Evolutionary conservation across 1,140 invertebrate species (phyloP), one percentile per base, ranked within the genome.

Genomic region (Caenorhabditis inopinata): DNA sequence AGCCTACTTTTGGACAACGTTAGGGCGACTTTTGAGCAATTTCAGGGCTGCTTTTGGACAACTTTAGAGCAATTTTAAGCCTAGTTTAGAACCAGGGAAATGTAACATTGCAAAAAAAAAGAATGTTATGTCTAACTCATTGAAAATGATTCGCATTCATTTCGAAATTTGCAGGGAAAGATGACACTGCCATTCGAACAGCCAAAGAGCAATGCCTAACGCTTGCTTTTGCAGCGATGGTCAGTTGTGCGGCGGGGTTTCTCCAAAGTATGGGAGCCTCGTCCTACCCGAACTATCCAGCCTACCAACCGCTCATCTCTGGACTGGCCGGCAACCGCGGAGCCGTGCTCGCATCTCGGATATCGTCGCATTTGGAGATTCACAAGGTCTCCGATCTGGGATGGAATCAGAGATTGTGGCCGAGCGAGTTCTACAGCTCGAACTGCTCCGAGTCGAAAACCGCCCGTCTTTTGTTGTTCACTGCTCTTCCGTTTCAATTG

Each of bases 201-300:
- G 58, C 58, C 14, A 68, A 68, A 42, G 16, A 68, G 23, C 58
- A 68, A 12, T 68, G 58, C n/a, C 32, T 68, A 18, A 68, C 58
- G 9, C 58, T 68, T 1, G 58, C 27, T 7, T 68, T 68, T n/a
- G 58, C 58, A 5, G 14, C 58, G 1, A 68, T 68, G 3, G 32
- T 68, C 58, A 42, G 32, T 11, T 68, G 58, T 68, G 14, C 16
- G 1, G 58, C 58, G 1, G 58, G 58, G 23, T 38, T 68, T 4
- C 5, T 68, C 11, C 58, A 68, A 42, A 68, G 58, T 38, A 25
- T 38, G 23, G 58, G 58, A 9, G 58, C 58, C 11, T 38, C 38
- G 32, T 16, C 58, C n/a, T 68, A 68, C n/a, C 58, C 58, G 1
- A 68, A 68, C n/a, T 68, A 68, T 21, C 58, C 58, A 9, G 58